Percentiles rank a stretch among this genome's conserved stretches.
phyloP scores from a whole-genome alignment of 2,888 invertebrate genomes.

The Capitulum mitella region DNA sequence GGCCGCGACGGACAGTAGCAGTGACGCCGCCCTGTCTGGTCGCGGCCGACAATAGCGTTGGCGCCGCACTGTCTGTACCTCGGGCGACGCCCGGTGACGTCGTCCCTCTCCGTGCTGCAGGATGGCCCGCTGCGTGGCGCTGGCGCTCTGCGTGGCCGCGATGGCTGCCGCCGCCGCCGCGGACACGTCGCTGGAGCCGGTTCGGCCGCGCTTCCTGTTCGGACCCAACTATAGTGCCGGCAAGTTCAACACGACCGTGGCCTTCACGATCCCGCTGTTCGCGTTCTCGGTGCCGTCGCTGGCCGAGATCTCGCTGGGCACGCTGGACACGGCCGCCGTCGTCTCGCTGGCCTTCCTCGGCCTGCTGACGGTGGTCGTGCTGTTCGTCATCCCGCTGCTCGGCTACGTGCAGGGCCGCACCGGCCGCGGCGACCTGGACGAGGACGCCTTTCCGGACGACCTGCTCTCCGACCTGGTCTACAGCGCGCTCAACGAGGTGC shows the following conservation, averaged over 20 bases:
- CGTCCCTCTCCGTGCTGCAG: too few species aligned
- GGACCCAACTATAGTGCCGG: slow-evolving; percentile 35
- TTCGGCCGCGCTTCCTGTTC: slow-evolving; percentile 33
- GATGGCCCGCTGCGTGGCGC: not conserved
- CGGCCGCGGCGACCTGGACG: slow-evolving; percentile 9
- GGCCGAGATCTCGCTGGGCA: slow-evolving; percentile 13
- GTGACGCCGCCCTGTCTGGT: too few species aligned
- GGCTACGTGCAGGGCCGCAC: slow-evolving; percentile 32
- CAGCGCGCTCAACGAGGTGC: slow-evolving; percentile 32
- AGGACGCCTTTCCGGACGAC: slow-evolving; percentile 6
- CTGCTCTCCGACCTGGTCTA: slow-evolving; percentile 29
- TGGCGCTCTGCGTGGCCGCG: not conserved
- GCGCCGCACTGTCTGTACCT: too few species aligned
- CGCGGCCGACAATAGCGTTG: too few species aligned
- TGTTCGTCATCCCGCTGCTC: slow-evolving; percentile 33
- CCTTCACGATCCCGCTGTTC: slow-evolving; percentile 39
- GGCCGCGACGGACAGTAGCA: too few species aligned
- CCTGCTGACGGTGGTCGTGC: slow-evolving; percentile 33
- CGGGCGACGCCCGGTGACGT: too few species aligned
- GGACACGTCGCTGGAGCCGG: slow-evolving; percentile 5
- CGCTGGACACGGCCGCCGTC: not conserved
- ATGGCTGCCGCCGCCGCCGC: not conserved
- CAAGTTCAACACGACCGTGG: slow-evolving; percentile 38
- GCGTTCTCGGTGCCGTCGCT: slow-evolving; percentile 37
- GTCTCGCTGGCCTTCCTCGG: slow-evolving; percentile 32